A percentile compares a stretch with the other conserved stretches of the same genome.
Evolutionary conservation across 2,113 vertebrate genomes (phyloP).

Genomic region (Notarius lentiginosus): DNA sequence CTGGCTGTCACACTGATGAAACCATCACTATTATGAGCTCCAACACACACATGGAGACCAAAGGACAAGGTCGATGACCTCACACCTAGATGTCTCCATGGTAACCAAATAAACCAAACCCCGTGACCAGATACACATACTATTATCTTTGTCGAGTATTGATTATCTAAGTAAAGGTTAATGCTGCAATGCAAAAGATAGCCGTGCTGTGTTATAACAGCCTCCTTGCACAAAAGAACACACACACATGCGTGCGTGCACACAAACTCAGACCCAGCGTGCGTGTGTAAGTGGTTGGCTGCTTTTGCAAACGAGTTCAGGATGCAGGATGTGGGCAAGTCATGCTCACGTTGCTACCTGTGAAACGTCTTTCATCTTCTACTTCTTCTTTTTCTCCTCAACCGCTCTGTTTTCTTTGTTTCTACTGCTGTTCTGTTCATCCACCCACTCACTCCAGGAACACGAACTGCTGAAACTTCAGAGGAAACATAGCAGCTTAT

Average conservation of each 20-base stretch:
- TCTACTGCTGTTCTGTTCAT: background rate
- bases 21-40: conserved; percentile 8
- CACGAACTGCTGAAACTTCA: background rate
- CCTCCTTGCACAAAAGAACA: background rate
- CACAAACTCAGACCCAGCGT: background rate
- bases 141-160: background rate
- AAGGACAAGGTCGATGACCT: background rate
- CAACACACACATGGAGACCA: conserved; percentile 12
- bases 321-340: conserved; percentile 67
- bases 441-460: conserved; percentile 15
- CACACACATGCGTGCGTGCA: background rate
- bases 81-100: background rate
- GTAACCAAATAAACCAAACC: conserved; percentile 27
- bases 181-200: background rate
- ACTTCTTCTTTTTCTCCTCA: background rate
- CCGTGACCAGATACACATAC: background rate
- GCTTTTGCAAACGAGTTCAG: conserved; percentile 37
- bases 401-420: background rate
- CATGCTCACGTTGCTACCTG: conserved; percentile 53
- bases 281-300: conserved; percentile 23
- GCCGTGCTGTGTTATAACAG: background rate
- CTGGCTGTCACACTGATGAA: background rate
- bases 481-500: background rate
- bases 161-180: background rate
- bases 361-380: conserved; percentile 53